Percentiles rank a stretch among this genome's conserved stretches.
Conservation (phyloP, 2,797 vertebrate species). For the Poecilia velifera region DNA sequence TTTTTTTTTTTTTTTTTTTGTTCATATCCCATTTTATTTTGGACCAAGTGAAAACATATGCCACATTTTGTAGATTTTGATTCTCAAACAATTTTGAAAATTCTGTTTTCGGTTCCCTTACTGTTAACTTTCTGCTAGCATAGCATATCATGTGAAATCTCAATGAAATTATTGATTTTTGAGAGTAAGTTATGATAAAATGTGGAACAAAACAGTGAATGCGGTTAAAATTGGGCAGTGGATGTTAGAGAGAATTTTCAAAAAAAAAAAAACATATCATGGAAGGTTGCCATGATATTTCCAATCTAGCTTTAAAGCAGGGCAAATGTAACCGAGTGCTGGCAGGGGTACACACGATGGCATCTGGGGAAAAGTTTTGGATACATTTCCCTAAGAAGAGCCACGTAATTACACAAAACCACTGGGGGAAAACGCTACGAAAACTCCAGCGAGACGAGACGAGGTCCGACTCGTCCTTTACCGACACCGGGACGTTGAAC, state of each 20-base stretch:
- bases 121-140: background rate
- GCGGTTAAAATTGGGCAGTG: constrained; percentile 61
- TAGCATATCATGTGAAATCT: background rate
- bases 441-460: constrained; percentile 40
- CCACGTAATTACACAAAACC: constrained; percentile 48
- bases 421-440: constrained; percentile 32
- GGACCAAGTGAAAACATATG: background rate
- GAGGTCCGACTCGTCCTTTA: constrained; percentile 45
- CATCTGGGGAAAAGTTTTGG: constrained; percentile 53
- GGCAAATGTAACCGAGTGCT: constrained; percentile 68
- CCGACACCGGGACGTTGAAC: constrained; percentile 39
- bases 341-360: constrained; percentile 48
- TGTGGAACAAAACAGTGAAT: constrained; percentile 11
- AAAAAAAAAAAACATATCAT: constrained; percentile 54
- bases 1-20: background rate
- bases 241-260: constrained; percentile 66
- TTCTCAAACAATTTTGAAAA: background rate
- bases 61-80: background rate
- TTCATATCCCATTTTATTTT: background rate
- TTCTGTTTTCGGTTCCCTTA: background rate
- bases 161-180: background rate
- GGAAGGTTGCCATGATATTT: constrained; percentile 46
- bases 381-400: constrained; percentile 48
- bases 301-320: constrained; percentile 64
- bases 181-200: background rate